Evolutionary conservation across 2,113 vertebrate genomes (phyloP).

Genomic region (Uria lomvia): DNA sequence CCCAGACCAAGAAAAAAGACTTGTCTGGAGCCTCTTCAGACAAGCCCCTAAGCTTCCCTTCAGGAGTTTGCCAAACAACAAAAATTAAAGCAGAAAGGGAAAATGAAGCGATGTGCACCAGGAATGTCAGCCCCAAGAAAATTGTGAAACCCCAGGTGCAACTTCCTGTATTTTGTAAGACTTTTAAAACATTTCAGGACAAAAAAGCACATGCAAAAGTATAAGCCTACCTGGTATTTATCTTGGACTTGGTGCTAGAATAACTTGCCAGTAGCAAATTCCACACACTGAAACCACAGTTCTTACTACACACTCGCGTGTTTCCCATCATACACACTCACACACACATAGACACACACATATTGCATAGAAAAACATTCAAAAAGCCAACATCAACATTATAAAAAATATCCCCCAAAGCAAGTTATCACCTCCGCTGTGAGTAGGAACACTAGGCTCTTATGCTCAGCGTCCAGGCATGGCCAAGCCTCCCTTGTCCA

Average conservation of each 20-base stretch:
- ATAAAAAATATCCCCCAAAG: constrained; percentile 64
- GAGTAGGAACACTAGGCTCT: constrained; percentile 50
- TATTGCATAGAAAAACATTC: constrained; percentile 57
- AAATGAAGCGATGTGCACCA: neutral
- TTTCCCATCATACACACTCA: constrained; percentile 58
- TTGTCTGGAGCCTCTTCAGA: neutral
- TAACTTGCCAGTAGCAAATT: constrained; percentile 72
- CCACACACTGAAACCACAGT: constrained; percentile 60
- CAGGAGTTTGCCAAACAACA: neutral
- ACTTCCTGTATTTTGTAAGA: constrained; percentile 48
- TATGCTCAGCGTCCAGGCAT: constrained; percentile 19
- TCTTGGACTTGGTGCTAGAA: constrained; percentile 56
- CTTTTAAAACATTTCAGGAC: constrained; percentile 49
- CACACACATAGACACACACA: constrained; percentile 34
- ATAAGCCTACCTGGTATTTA: constrained; percentile 56
- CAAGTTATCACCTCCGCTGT: constrained; percentile 58
- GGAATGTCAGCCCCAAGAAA: neutral
- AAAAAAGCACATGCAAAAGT: constrained; percentile 57
- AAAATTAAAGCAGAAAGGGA: neutral
- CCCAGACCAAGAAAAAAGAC: neutral
- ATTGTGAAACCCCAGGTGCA: constrained; percentile 51
- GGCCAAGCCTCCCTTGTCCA: constrained; percentile 12
- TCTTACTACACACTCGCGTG: constrained; percentile 8
- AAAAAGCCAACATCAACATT: constrained; percentile 69
- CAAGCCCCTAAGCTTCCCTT: neutral